phyloP scores from a whole-genome alignment of 1,140 invertebrate genomes.

The Leucophenga varia region DNA sequence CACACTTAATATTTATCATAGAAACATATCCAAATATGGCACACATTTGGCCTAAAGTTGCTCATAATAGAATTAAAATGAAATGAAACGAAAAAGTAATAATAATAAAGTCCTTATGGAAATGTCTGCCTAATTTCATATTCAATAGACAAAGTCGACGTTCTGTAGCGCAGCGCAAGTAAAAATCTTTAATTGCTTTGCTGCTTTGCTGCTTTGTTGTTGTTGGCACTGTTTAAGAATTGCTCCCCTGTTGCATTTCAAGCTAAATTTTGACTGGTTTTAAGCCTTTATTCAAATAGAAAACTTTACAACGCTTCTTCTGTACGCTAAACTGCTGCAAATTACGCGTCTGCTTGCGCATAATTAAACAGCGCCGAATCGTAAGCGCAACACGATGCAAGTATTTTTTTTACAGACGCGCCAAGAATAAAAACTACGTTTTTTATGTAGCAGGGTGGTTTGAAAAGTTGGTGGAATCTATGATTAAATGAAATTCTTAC shows the following conservation, averaged over 20 bases:
- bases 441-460: too few relatives aligned
- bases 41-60: constrained; percentile 40
- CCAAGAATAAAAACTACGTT: too few relatives aligned
- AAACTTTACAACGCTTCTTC: constrained; percentile 22
- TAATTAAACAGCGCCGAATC: constrained; percentile 33
- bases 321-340: constrained; percentile 18
- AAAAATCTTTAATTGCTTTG: too few relatives aligned
- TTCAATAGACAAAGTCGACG: constrained; percentile 21
- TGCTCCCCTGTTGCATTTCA: constrained; percentile 1
- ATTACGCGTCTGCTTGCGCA: constrained; percentile 25
- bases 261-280: constrained; percentile 26
- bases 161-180: too few relatives aligned
- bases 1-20: too few relatives aligned
- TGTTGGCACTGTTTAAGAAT: constrained; percentile 8
- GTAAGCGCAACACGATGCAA: too few relatives aligned
- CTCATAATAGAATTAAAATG: constrained; percentile 54
- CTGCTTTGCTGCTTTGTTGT: too few relatives aligned
- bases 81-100: constrained; percentile 54
- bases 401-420: too few relatives aligned
- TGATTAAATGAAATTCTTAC: too few relatives aligned
- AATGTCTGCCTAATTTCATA: constrained; percentile 25
- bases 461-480: too few relatives aligned
- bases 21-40: too few relatives aligned
- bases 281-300: constrained; percentile 28
- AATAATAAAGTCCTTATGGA: constrained; percentile 54